Conservation (phyloP, 2,113 vertebrate species). For the Probosciger aterrimus region DNA sequence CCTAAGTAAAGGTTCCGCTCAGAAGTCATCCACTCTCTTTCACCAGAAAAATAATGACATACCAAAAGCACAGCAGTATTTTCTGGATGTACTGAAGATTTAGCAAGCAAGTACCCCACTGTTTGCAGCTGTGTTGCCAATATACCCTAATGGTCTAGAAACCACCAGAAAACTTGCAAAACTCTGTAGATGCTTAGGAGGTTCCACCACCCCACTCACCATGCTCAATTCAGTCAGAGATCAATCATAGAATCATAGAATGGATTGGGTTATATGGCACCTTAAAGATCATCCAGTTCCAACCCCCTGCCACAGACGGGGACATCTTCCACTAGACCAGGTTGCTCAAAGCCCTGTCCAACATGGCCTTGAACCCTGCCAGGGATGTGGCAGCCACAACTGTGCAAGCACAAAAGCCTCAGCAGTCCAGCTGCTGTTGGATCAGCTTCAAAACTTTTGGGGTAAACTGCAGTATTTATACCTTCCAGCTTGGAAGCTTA, state of each 20-base stretch:
- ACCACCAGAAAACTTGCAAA: neutral
- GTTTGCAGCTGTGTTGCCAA: neutral
- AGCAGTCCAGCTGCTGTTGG: neutral
- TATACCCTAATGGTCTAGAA: neutral
- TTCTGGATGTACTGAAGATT: neutral
- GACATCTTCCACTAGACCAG: neutral
- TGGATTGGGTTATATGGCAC: neutral
- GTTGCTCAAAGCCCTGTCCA: neutral
- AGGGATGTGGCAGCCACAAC: neutral
- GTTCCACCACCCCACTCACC: neutral
- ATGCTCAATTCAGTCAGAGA: neutral
- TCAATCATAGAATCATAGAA: neutral
- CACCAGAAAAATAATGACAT: neutral
- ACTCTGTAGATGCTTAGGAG: neutral
- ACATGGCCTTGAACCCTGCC: neutral
- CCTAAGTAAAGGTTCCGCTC: neutral
- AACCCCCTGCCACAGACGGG: neutral
- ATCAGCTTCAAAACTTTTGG: neutral
- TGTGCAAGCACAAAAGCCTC: neutral
- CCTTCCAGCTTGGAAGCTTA: neutral
- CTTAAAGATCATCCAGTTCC: neutral
- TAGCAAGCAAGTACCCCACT: neutral
- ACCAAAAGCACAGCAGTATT: neutral
- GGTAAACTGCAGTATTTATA: neutral
- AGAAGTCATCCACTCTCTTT: neutral